These are phyloP conservation scores for Scaptomyza hsui DNA, from an alignment of 1,140 invertebrate genomes.

Conservation along the genomic window DNA sequence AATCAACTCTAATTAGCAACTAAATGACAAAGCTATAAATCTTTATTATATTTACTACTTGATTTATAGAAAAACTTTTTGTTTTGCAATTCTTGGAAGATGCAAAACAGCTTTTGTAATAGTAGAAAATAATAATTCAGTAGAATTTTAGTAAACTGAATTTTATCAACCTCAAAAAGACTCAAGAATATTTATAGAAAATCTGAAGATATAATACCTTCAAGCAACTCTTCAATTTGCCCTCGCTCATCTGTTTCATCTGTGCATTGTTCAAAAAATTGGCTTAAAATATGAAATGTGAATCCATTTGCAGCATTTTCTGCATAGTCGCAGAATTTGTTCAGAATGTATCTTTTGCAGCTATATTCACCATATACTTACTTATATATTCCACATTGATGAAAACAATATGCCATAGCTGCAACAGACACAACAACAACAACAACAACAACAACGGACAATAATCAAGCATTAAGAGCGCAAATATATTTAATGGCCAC, in stretches of 20 bases:
- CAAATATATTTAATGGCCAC: slow-evolving; percentile 44
- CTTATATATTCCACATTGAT: slow-evolving; percentile 28
- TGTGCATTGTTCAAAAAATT: slow-evolving; percentile 29
- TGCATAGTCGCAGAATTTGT: slow-evolving; percentile 33
- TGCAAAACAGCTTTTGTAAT: no score
- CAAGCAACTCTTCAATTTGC: background rate
- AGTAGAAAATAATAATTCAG: no score
- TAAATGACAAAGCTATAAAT: background rate
- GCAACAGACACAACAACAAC: slow-evolving; percentile 26
- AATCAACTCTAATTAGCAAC: slow-evolving; percentile 2
- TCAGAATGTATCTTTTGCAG: slow-evolving; percentile 24
- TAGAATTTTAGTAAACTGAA: no score
- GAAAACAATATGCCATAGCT: slow-evolving; percentile 42
- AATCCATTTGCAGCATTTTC: slow-evolving; percentile 22
- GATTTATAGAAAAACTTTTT: background rate
- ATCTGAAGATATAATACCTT: background rate
- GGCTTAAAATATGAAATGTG: slow-evolving; percentile 6
- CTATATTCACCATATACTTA: background rate
- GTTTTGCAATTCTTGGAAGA: background rate
- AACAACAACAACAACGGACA: slow-evolving; percentile 15
- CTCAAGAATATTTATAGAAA: no score
- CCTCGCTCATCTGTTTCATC: background rate
- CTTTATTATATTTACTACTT: background rate
- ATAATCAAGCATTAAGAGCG: slow-evolving; percentile 28
- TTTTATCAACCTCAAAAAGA: no score